Conservation (phyloP, 2,113 vertebrate species). For the Salvator merianae region DNA sequence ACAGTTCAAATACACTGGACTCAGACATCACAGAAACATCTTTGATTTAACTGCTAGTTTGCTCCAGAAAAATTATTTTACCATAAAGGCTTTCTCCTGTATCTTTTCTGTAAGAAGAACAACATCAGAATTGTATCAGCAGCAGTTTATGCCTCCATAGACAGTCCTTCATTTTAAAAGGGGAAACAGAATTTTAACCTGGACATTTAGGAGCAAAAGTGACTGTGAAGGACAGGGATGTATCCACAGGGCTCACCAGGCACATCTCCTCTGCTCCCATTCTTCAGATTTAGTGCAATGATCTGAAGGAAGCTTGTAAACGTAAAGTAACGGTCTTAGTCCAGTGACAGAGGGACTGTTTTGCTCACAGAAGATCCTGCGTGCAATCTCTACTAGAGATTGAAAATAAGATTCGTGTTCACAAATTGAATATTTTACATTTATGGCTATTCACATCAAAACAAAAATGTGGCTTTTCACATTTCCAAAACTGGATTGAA, state of each 20-base stretch:
- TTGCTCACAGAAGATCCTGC: too few relatives aligned
- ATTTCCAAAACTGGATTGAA: too few relatives aligned
- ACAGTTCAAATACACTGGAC: slow-evolving; percentile 35
- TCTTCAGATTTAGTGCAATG: neutral
- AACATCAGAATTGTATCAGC: slow-evolving; percentile 25
- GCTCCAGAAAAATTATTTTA: neutral
- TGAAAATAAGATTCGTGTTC: too few relatives aligned
- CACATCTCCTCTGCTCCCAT: neutral
- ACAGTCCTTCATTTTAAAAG: neutral
- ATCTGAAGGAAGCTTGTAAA: neutral
- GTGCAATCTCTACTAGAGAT: too few relatives aligned
- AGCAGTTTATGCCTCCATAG: neutral
- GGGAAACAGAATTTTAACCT: neutral
- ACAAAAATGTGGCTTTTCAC: too few relatives aligned
- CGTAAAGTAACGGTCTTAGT: too few relatives aligned
- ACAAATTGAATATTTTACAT: too few relatives aligned
- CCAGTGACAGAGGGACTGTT: too few relatives aligned
- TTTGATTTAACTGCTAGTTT: slow-evolving; percentile 32
- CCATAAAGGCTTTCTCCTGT: neutral
- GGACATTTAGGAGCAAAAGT: neutral
- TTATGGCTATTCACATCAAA: too few relatives aligned
- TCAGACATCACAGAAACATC: slow-evolving; percentile 26
- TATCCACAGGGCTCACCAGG: neutral
- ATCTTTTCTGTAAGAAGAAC: slow-evolving; percentile 4
- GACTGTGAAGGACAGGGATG: neutral